Conservation (phyloP, 2,888 invertebrate species). For the Leucophora obtusa region DNA sequence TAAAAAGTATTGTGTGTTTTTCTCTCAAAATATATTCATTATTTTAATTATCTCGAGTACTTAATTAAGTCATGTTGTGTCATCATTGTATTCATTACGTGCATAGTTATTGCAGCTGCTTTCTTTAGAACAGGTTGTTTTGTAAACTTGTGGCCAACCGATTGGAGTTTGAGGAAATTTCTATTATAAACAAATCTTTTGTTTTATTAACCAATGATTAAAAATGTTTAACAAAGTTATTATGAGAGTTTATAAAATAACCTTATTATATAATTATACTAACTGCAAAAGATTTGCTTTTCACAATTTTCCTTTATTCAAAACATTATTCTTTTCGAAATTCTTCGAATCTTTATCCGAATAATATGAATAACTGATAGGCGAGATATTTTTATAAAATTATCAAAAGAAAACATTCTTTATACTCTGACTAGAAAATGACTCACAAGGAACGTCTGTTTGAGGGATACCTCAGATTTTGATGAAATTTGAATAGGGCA, state of each 20-base stretch:
- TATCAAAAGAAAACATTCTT: too few relatives aligned
- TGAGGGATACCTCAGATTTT: too few relatives aligned
- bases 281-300: too few relatives aligned
- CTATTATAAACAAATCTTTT: constrained; percentile 8
- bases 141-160: constrained; percentile 42
- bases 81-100: neutral
- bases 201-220: neutral
- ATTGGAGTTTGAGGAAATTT: constrained; percentile 14
- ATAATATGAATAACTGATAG: too few relatives aligned
- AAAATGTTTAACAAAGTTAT: neutral
- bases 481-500: too few relatives aligned
- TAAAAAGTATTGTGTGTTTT: constrained; percentile 24
- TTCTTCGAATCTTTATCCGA: too few relatives aligned
- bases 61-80: constrained; percentile 59
- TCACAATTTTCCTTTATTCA: too few relatives aligned
- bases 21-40: constrained; percentile 38
- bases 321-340: too few relatives aligned
- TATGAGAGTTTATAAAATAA: neutral
- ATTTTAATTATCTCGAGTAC: constrained; percentile 58
- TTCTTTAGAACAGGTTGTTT: constrained; percentile 51
- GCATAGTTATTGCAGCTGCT: constrained; percentile 35
- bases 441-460: too few relatives aligned
- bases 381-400: too few relatives aligned
- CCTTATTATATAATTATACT: too few relatives aligned
- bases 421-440: too few relatives aligned